Evolutionary conservation across 2,113 vertebrate species (phyloP).

Genomic region (Hippocampus zosterae): DNA sequence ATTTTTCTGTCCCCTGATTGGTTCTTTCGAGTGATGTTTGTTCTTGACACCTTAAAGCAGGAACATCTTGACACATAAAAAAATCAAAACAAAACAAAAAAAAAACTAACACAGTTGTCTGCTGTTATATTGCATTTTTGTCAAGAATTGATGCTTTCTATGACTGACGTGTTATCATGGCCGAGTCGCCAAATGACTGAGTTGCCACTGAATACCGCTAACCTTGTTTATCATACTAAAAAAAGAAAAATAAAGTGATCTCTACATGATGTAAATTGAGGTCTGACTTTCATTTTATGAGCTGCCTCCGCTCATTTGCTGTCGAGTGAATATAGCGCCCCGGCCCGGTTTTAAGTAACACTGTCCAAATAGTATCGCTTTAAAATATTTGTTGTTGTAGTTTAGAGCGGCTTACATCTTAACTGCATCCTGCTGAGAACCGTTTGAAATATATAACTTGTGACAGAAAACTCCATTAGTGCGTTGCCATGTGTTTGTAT

Average conservation of each 20-base stretch:
- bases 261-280: background rate
- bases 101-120: background rate
- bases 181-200: too few relatives aligned
- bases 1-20: background rate
- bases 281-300: background rate
- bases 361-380: constrained; percentile 51
- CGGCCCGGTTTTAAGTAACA: background rate
- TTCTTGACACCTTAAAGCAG: background rate
- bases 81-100: background rate
- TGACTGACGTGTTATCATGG: background rate
- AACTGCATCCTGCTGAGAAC: constrained; percentile 50
- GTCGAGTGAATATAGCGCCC: background rate
- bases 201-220: too few relatives aligned
- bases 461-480: constrained; percentile 53
- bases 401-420: constrained; percentile 9
- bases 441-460: background rate
- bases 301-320: background rate
- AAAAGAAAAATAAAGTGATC: background rate
- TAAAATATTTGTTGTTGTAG: constrained; percentile 48
- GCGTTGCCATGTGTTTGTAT: constrained; percentile 34
- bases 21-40: background rate
- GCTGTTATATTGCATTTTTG: background rate
- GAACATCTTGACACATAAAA: background rate
- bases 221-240: too few relatives aligned
- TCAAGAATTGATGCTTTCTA: background rate